Percentiles rank a stretch among this genome's conserved stretches.
Conservation (phyloP, 2,797 vertebrate genomes). For the Semotilus atromaculatus region DNA sequence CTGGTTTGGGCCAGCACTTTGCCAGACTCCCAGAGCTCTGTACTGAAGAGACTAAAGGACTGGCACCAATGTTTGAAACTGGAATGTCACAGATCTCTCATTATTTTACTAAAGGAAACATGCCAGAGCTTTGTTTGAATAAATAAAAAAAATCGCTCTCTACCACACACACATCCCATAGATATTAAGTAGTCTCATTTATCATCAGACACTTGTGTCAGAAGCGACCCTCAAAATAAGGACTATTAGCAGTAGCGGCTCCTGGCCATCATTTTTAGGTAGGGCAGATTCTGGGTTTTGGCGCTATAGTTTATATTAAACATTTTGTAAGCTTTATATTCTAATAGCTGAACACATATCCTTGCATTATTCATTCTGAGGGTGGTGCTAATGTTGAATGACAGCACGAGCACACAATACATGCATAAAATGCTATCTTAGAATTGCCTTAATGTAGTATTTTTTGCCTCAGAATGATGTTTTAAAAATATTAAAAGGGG, state of each 20-base stretch:
- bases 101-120: conserved; percentile 22
- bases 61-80: conserved; percentile 2
- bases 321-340: no score
- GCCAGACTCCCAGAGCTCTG: not conserved
- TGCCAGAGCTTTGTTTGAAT: conserved; percentile 15
- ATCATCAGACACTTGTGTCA: conserved; percentile 15
- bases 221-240: not conserved
- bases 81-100: conserved; percentile 16
- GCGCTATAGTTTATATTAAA: no score
- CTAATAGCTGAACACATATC: no score
- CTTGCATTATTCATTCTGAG: no score
- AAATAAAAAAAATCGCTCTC: conserved; percentile 15
- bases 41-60: conserved; percentile 28
- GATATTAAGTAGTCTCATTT: conserved; percentile 32
- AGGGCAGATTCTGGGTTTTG: no score
- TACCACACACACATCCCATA: conserved; percentile 17
- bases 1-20: not conserved
- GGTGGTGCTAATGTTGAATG: no score
- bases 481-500: no score
- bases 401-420: no score
- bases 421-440: no score
- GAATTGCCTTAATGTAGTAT: no score
- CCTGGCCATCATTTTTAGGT: no score
- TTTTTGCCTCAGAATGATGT: no score
- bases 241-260: not conserved